These are phyloP conservation scores for Syngnathus acus DNA, from an alignment of 2,797 vertebrate species.

Conservation along the genomic window DNA sequence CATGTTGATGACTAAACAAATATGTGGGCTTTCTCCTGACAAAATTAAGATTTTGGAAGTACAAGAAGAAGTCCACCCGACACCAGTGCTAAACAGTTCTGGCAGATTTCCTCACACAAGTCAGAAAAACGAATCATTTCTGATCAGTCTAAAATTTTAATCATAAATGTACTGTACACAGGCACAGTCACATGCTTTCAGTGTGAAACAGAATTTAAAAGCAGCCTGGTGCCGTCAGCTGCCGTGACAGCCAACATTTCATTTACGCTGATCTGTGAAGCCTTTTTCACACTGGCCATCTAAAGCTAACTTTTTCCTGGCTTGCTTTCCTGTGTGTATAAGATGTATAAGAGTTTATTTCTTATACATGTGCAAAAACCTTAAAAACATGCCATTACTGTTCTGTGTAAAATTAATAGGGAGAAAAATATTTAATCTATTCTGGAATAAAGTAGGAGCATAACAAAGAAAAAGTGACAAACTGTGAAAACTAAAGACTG, in stretches of 20 bases:
- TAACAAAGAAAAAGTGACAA: background rate
- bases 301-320: background rate
- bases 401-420: no score
- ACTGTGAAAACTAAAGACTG: background rate
- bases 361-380: no score
- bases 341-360: no score
- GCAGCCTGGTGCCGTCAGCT: background rate
- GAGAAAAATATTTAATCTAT: no score
- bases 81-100: no score
- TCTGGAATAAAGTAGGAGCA: background rate
- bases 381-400: no score
- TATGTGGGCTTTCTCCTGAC: no score
- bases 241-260: constrained; percentile 28
- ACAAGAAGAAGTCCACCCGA: no score
- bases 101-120: constrained; percentile 2
- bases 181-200: background rate
- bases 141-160: background rate
- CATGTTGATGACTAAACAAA: no score
- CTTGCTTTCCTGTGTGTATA: background rate
- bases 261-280: constrained; percentile 48
- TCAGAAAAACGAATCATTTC: background rate
- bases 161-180: background rate
- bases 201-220: background rate
- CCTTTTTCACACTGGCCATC: background rate
- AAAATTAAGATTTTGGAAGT: no score